Base-by-base conservation (phyloP, 1,140 invertebrate species). In the Thrips palmi region DNA sequence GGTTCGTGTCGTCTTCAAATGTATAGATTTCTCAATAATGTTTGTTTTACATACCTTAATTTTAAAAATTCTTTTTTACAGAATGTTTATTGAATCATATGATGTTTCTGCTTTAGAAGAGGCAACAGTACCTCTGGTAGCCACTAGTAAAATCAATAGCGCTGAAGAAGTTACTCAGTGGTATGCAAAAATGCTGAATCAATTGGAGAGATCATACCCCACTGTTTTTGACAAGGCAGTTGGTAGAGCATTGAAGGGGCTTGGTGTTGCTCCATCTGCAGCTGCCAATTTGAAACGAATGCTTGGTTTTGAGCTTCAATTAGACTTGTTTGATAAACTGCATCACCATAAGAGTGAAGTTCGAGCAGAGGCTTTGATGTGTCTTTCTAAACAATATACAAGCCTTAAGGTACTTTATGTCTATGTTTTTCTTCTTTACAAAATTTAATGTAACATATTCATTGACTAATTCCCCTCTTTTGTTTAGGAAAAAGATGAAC, bases 131-230 rank as follows among this genome's bases (percentile, higher is more conserved):
- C 18, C 14, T 7, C 17, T 19, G 5, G 4, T 12, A 19, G 7
- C 12, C 19, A 20, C 23, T 34, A 12, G 10, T 34, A n/a, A 21
- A 20, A 2, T 53, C 0, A 20, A 41, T n/a, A 28, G 27, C 32
- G 18, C 17, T 8, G 5, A 41, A 36, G 29, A 41, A 18, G 20
- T 33, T 30, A 49, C 32, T 25, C 20, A 33, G 10, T 69, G 68
- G 68, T 70, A 65, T 47, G 59, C 49, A 10, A 45, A 41, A 11
- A 66, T 53, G 49, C 51, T 67, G 10, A 64, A 53, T 48, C 57
- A 49, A 37, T 43, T 76, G 1, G 75, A 79, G 51, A 57, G 48
- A 33, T 65, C 67, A 34, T 79, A 79, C 54, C 71, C 78, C 0
- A 53, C 58, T 11, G 62, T 58, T 18, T 81, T 79, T 47, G 77